These are phyloP conservation scores for Pipa parva DNA, from an alignment of 2,113 vertebrate species.

Conservation along the genomic window DNA sequence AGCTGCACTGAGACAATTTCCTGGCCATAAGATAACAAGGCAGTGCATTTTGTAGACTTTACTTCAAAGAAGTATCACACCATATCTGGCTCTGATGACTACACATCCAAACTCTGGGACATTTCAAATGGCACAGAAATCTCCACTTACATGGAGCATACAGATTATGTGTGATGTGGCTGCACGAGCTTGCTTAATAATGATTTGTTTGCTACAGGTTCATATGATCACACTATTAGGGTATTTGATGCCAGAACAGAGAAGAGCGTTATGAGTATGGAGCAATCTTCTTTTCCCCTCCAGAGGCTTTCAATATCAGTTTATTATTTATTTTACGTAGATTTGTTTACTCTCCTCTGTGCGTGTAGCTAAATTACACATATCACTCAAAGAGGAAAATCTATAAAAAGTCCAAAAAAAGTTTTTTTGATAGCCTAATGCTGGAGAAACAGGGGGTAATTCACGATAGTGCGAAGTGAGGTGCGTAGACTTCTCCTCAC, in stretches of 20 bases:
- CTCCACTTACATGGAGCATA: slow-evolving; percentile 74
- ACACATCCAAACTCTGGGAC: slow-evolving; percentile 86
- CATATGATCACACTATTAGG: slow-evolving; percentile 1
- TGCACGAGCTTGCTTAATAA: slow-evolving; percentile 81
- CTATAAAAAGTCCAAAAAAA: too few relatives aligned
- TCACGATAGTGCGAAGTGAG: too few relatives aligned
- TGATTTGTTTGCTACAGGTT: slow-evolving; percentile 91
- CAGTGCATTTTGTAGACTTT: slow-evolving; percentile 84
- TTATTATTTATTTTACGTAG: too few relatives aligned
- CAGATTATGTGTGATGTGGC: slow-evolving; percentile 87
- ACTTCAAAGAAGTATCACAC: slow-evolving; percentile 82
- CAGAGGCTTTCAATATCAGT: slow-evolving; percentile 85
- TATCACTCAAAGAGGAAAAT: too few relatives aligned
- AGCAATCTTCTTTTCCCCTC: slow-evolving; percentile 93
- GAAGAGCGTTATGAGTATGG: slow-evolving; percentile 80
- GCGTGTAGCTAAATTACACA: too few relatives aligned
- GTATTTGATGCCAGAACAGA: slow-evolving; percentile 55
- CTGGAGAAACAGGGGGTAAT: too few relatives aligned
- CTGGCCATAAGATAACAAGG: slow-evolving; percentile 56
- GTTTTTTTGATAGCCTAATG: too few relatives aligned
- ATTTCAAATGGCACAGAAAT: slow-evolving; percentile 77
- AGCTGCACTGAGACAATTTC: background rate
- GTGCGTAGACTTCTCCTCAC: too few relatives aligned
- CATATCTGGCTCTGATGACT: slow-evolving; percentile 88
- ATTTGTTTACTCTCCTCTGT: too few relatives aligned